Base-by-base conservation (phyloP, 92 coral and sea anemone species). In the Scolanthus callimorphus region DNA sequence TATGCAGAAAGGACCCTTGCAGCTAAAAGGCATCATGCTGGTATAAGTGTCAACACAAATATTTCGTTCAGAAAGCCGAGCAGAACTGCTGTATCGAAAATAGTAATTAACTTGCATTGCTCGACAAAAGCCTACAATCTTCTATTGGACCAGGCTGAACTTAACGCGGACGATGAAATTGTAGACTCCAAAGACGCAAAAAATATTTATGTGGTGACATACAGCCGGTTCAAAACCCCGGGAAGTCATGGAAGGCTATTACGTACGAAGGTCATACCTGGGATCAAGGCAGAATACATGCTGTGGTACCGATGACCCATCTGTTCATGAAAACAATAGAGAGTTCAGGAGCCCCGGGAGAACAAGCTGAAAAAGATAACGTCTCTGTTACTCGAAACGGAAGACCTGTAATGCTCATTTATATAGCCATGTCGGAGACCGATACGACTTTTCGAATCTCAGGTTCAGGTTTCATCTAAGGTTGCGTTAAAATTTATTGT, bases 181-280 rank as follows among this genome's bases (percentile, higher is more conserved):
- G 51, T 70, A 11, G 78, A 70, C 43, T 70, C 78, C 10, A 62
- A 41, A 61, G 76, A 69, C 49, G 61, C 78, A 0, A 71, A 71
- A 45, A 52, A 29, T 17, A 60, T 15, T 6, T 34, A 34, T 15
- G 15, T 6, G 6, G 9, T 34, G 43, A 34, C 43, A 15, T 34
- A 6, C 15, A 6, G 15, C 43, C 43, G 15, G 43, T 34, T 34
- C 43, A 34, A 34, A 34, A 34, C 6, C 43, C 43, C 15, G 43
- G 43, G 15, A 34, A 34, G 15, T 6, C 43, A 6, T 34, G 43
- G 62, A 39, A 56, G 20, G 25, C 37, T 15, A 25, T 56, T 8
- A 3, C 34, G 3, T 56, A 17, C 39, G n/a, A 25, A 25, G 62
- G 25, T 17, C 39, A 54, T 17, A 25, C 34, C 9, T 57, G 47